Conservation (phyloP, 2,797 vertebrate genomes). For the Tokudaia muenninki region DNA sequence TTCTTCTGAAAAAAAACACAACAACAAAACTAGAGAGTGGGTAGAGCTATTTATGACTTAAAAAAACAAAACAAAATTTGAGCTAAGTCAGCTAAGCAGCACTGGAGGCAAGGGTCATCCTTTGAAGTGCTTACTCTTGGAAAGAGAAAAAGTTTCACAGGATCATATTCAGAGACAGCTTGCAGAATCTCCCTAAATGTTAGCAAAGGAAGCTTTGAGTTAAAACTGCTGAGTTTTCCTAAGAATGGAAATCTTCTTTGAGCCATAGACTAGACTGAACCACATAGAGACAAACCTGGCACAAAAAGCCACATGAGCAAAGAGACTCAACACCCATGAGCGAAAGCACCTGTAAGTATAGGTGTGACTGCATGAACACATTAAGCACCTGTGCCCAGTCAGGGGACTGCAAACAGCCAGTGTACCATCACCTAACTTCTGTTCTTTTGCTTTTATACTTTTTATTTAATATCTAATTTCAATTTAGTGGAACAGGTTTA, state of each 20-base stretch:
- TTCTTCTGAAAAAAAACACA: neutral
- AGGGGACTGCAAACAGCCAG: neutral
- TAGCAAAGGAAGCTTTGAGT: neutral
- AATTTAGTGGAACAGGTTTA: neutral
- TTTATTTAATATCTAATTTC: neutral
- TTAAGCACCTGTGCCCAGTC: too few relatives aligned
- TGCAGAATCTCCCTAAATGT: neutral
- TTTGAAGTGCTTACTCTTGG: neutral
- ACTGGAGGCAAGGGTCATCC: neutral
- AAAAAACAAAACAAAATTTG: neutral
- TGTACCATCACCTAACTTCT: too few relatives aligned
- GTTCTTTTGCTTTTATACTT: neutral
- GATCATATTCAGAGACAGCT: neutral
- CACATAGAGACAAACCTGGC: neutral
- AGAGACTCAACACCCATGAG: neutral
- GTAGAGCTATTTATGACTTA: neutral
- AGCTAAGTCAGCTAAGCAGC: neutral
- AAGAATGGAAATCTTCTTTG: neutral
- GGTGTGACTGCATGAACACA: too few relatives aligned
- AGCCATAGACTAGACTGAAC: neutral
- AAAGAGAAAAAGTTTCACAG: neutral
- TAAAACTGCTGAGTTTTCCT: neutral
- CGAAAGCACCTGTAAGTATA: too few relatives aligned
- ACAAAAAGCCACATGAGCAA: neutral
- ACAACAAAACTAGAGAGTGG: neutral